A percentile compares a stretch with the other conserved stretches of the same genome.
These are phyloP conservation scores for Alcis repandata DNA, from an alignment of 2,888 invertebrate species.

Conservation along the genomic window DNA sequence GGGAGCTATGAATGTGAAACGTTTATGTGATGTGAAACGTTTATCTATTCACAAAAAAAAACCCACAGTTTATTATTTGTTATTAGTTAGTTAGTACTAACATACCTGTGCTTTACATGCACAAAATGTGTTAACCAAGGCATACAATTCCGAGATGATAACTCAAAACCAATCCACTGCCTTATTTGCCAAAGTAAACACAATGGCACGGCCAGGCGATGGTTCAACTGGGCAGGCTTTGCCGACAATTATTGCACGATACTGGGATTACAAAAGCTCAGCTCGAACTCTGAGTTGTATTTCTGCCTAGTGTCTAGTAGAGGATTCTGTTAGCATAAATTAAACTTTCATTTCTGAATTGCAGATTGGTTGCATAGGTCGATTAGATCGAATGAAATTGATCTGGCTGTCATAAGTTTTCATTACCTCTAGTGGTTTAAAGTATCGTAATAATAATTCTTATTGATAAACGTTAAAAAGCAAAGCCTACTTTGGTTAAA, in stretches of 20 bases:
- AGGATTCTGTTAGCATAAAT: conserved; percentile 58
- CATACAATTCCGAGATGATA: background rate
- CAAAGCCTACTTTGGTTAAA: too few species aligned
- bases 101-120: too few species aligned
- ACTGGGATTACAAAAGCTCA: conserved; percentile 55
- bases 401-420: background rate
- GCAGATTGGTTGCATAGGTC: conserved; percentile 42
- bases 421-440: too few species aligned
- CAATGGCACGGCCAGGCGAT: conserved; percentile 4
- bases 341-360: conserved; percentile 59
- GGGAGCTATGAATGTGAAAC: too few species aligned
- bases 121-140: too few species aligned
- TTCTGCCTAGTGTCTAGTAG: conserved; percentile 16
- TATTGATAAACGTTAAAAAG: too few species aligned
- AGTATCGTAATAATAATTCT: too few species aligned
- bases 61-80: too few species aligned
- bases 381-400: background rate
- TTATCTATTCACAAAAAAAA: too few species aligned
- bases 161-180: background rate
- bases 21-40: too few species aligned
- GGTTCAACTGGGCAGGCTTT: conserved; percentile 19
- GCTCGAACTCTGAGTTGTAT: conserved; percentile 21
- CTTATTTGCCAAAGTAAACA: conserved; percentile 41
- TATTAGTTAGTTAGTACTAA: too few species aligned
- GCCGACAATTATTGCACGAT: conserved; percentile 58